These are phyloP conservation scores for Tenthredo amoena DNA, from an alignment of 2,888 invertebrate genomes.

Conservation along the genomic window DNA sequence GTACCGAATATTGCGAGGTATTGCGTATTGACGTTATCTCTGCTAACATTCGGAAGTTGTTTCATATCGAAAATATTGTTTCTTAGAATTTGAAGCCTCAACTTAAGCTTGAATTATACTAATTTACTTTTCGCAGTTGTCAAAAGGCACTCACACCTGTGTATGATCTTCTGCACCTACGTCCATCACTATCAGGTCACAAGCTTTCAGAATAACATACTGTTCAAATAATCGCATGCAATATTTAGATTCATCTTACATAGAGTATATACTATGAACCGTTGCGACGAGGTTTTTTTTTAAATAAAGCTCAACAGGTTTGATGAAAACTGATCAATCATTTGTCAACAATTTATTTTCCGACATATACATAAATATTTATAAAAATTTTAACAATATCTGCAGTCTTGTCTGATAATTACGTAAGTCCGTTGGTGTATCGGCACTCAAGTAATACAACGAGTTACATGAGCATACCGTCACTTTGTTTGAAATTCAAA, in stretches of 20 bases:
- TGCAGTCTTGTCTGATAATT: background rate
- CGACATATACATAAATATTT: conserved; percentile 15
- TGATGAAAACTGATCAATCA: background rate
- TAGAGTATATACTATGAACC: background rate
- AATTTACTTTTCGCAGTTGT: no score
- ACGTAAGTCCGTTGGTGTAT: conserved; percentile 9
- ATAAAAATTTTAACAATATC: conserved; percentile 18
- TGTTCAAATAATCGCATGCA: background rate
- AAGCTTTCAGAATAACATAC: background rate
- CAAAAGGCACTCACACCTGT: background rate
- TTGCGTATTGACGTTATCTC: background rate
- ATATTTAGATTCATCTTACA: background rate
- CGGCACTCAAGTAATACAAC: background rate
- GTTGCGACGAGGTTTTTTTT: background rate
- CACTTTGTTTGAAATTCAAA: conserved; percentile 14
- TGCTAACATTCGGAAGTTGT: background rate
- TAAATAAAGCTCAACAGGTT: background rate
- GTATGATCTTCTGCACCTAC: background rate
- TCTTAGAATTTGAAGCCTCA: background rate
- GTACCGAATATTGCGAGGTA: background rate
- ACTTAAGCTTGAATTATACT: background rate
- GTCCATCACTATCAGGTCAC: background rate
- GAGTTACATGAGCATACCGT: background rate
- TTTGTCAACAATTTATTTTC: background rate
- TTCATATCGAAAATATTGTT: background rate